These are phyloP conservation scores for Platycercus adscitus DNA, from an alignment of 2,113 vertebrate species.

Conservation along the genomic window DNA sequence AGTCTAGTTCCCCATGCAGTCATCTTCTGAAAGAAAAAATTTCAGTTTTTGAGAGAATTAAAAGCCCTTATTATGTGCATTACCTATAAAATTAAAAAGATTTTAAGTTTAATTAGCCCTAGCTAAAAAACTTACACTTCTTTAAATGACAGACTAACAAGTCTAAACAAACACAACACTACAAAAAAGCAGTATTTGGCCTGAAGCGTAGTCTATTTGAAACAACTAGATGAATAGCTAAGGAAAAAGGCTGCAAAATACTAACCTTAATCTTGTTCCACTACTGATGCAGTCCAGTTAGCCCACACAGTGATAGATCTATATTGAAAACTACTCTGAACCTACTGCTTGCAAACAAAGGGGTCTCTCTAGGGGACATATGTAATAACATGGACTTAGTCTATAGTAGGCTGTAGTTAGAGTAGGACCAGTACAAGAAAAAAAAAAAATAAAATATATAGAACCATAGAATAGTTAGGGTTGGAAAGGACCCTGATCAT, in stretches of 20 bases:
- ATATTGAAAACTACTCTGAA: not conserved
- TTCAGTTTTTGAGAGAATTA: not conserved
- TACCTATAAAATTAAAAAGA: not conserved
- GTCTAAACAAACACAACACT: not conserved
- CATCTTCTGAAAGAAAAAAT: not conserved
- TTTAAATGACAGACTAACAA: not conserved
- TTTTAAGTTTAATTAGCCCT: not conserved
- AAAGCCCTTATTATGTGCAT: too few species aligned
- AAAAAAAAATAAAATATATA: not conserved
- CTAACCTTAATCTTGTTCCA: not conserved
- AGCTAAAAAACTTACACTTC: not conserved
- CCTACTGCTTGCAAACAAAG: not conserved
- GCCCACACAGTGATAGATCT: not conserved
- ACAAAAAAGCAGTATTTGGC: not conserved
- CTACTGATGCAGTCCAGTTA: not conserved
- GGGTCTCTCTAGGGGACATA: not conserved
- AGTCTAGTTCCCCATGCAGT: not conserved
- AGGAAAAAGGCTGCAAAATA: not conserved
- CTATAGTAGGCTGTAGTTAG: not conserved
- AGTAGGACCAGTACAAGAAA: not conserved
- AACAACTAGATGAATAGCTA: not conserved
- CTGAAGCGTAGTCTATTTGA: not conserved
- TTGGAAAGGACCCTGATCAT: not conserved
- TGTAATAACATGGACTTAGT: not conserved
- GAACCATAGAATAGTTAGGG: not conserved